Percentiles rank a stretch among this genome's conserved stretches.
Conservation (phyloP, 2,888 invertebrate species). For the Mesodorylaimus sp. region DNA sequence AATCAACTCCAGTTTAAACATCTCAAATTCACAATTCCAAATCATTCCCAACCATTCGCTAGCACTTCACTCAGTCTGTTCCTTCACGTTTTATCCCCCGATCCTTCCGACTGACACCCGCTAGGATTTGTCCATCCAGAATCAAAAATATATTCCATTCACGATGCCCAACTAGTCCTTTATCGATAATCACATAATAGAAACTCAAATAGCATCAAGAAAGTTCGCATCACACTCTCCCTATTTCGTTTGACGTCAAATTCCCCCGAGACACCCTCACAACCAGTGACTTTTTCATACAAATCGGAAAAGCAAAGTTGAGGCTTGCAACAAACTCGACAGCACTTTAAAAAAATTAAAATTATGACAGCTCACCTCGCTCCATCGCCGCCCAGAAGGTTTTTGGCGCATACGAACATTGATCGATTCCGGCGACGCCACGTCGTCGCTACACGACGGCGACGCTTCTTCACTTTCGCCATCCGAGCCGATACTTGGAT, state of each 20-base stretch:
- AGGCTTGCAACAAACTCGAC: not conserved
- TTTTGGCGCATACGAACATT: slow-evolving; percentile 26
- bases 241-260: too few relatives aligned
- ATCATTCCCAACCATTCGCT: not conserved
- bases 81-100: too few relatives aligned
- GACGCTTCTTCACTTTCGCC: slow-evolving; percentile 27
- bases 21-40: too few relatives aligned
- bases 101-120: too few relatives aligned
- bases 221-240: too few relatives aligned
- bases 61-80: not conserved
- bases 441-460: slow-evolving; percentile 18
- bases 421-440: slow-evolving; percentile 6
- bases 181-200: too few relatives aligned
- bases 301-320: not conserved
- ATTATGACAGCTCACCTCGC: slow-evolving; percentile 19
- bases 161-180: too few relatives aligned
- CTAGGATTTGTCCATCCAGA: too few relatives aligned
- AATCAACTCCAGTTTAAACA: not conserved
- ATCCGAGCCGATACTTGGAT: slow-evolving; percentile 25
- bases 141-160: too few relatives aligned
- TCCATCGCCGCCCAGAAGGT: slow-evolving; percentile 23
- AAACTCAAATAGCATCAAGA: too few relatives aligned
- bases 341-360: not conserved
- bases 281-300: too few relatives aligned
- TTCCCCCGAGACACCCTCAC: too few relatives aligned